Evolutionary conservation across 64 coral and sea anemone genomes (phyloP).

Genomic region (Montipora capricornis): DNA sequence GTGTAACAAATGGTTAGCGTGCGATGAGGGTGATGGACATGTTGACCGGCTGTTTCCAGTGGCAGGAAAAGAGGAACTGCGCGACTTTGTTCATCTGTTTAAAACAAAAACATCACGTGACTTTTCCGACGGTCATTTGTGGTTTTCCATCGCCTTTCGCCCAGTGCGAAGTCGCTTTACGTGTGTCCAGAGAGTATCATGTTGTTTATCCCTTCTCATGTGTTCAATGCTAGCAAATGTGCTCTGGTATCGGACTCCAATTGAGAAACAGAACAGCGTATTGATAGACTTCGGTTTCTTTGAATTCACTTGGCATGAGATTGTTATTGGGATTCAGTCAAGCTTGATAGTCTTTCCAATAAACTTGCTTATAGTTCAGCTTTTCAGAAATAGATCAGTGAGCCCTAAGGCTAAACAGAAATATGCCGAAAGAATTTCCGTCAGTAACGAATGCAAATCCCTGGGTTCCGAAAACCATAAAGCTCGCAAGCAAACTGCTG

Average conservation of each 20-base stretch:
- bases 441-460: slow-evolving; percentile 22
- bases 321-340: slow-evolving; percentile 91
- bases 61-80: slow-evolving; percentile 93
- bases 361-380: slow-evolving; percentile 87
- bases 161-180: slow-evolving; percentile 93
- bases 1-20: slow-evolving; percentile 95
- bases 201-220: slow-evolving; percentile 85
- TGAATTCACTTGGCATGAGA: slow-evolving; percentile 83
- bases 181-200: slow-evolving; percentile 86
- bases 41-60: slow-evolving; percentile 90
- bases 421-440: slow-evolving; percentile 42
- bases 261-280: slow-evolving; percentile 72
- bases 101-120: slow-evolving; percentile 80
- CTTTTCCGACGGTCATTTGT: slow-evolving; percentile 92
- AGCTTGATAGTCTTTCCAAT: slow-evolving; percentile 98
- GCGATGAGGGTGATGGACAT: slow-evolving; percentile 95
- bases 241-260: slow-evolving; percentile 76
- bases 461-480: not conserved
- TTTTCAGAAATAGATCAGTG: slow-evolving; percentile 78
- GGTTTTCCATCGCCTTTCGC: slow-evolving; percentile 98
- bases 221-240: slow-evolving; percentile 94
- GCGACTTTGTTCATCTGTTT: slow-evolving; percentile 90
- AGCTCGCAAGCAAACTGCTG: not conserved
- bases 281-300: slow-evolving; percentile 82
- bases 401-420: slow-evolving; percentile 73